Percentiles rank a stretch among this genome's conserved stretches.
phyloP scores from a whole-genome alignment of 2,113 vertebrate species.

The Halcyon senegalensis region DNA sequence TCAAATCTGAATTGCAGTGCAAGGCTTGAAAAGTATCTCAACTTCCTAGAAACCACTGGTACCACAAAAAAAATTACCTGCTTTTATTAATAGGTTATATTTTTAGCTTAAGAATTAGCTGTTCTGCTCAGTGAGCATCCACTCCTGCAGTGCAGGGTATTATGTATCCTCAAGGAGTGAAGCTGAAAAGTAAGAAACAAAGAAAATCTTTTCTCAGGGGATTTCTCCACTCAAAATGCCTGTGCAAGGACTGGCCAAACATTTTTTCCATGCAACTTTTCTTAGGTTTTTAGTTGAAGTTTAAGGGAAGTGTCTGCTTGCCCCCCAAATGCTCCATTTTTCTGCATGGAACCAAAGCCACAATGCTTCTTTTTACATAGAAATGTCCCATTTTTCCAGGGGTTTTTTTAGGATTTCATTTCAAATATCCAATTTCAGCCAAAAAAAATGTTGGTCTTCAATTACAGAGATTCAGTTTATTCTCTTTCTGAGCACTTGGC shows the following conservation, averaged over 20 bases:
- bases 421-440: background rate
- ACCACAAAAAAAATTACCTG: background rate
- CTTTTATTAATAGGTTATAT: background rate
- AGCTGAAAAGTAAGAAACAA: background rate
- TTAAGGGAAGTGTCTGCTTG: background rate
- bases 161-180: background rate
- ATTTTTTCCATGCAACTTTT: background rate
- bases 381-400: background rate
- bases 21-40: background rate
- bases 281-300: background rate
- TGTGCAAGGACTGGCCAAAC: background rate
- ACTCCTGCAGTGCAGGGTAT: background rate
- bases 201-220: background rate
- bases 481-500: conserved; percentile 47
- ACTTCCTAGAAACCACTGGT: background rate
- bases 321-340: background rate
- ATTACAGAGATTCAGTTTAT: conserved; percentile 22
- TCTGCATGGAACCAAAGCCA: background rate
- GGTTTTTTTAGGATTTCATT: background rate
- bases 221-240: background rate
- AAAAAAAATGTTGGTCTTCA: conserved; percentile 39
- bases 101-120: background rate
- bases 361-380: background rate
- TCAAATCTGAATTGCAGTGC: background rate
- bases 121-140: background rate